These are phyloP conservation scores for Hanleya hanleyi DNA, from an alignment of 2,888 invertebrate genomes.

Conservation along the genomic window DNA sequence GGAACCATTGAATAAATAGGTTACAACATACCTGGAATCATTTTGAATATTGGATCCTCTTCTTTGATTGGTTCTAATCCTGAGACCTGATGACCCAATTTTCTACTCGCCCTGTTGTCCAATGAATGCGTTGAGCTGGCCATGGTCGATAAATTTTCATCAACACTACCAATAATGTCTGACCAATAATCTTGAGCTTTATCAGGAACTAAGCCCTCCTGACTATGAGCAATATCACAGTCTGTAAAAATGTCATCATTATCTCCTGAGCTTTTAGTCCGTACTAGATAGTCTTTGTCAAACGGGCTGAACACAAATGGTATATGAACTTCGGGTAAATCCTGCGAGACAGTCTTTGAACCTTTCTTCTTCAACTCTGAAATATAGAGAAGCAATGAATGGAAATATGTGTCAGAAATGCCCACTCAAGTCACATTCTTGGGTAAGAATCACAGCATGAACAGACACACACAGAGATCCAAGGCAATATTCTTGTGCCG, in stretches of 20 bases:
- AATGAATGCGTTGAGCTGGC: not conserved
- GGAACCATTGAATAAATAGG: no score
- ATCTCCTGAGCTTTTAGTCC: not conserved
- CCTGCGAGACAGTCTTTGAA: not conserved
- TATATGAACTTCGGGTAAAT: not conserved
- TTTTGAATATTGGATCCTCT: conserved; percentile 54
- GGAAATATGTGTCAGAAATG: no score
- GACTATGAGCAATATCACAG: not conserved
- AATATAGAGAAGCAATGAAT: not conserved
- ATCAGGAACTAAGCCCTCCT: not conserved
- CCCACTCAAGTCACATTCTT: no score
- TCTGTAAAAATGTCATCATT: not conserved
- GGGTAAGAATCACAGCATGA: no score
- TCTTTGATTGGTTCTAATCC: conserved; percentile 20
- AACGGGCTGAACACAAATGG: conserved; percentile 11
- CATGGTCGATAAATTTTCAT: not conserved
- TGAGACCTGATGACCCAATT: not conserved
- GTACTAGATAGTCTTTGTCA: not conserved
- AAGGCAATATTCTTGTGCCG: no score
- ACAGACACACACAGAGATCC: no score
- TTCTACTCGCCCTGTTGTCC: not conserved
- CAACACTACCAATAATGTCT: not conserved
- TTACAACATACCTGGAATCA: conserved; percentile 46
- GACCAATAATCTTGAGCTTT: not conserved
- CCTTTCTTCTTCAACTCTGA: not conserved